Evolutionary conservation across 2,888 invertebrate species (phyloP), one percentile per base, ranked within the genome.

Genomic region (Archips xylosteana): DNA sequence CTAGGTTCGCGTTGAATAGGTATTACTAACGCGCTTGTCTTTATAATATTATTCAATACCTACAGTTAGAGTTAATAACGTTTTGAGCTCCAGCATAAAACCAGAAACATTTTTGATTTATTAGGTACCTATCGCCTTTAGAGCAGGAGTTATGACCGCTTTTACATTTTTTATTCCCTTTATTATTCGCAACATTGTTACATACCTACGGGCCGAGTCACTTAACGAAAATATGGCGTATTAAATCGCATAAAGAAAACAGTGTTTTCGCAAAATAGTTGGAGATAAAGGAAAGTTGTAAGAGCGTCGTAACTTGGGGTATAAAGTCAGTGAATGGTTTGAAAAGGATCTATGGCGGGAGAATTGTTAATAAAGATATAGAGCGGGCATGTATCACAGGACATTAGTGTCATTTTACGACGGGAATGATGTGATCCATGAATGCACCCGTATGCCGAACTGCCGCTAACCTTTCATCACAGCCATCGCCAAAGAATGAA

Each of bases 351-450:
- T 89, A 92, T 90, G 88, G 87, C 84, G 87, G 85, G 87, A 85
- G 92, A 92, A 92, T 91, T 90, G 91, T 93, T 94, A 94, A 94
- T 94, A 94, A 91, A 93, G 94, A 92, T 94, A 92, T 93, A 91
- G 91, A 90, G 87, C 87, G 84, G 81, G 81, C 81, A 89, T 88
- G 89, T 91, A 92, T 92, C 92, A 93, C 83, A 86, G 87, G 88
- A 89, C 88, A 94, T 94, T 94, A 94, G 93, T 87, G 90, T 85
- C 81, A 80, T 87, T 94, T 94, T 92, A 94, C 86, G 90, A 86
- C 78, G 79, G 76, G 77, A 83, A 86, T 89, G 86, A 90, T 89
- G 83, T 80, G 79, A 82, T 78, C 77, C 78, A 83, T 90, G 88
- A 89, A 93, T 92, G 92, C 90, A 89, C 88, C 90, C 89, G 88